Evolutionary conservation across 2,888 invertebrate genomes (phyloP).

Genomic region (Chelonus formosanus): DNA sequence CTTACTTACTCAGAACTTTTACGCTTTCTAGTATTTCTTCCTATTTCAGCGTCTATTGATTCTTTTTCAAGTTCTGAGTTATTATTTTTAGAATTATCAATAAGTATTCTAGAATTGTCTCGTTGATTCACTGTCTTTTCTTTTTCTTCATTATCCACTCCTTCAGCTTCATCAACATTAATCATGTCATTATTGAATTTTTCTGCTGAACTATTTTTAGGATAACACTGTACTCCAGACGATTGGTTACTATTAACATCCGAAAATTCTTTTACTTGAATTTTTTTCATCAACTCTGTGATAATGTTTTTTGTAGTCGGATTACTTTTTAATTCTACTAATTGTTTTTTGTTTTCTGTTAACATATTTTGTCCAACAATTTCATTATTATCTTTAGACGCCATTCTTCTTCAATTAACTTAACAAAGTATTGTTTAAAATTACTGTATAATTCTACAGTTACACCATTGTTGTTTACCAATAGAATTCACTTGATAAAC

Average conservation of each 20-base stretch:
- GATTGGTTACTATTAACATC: not conserved
- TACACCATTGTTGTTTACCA: no score
- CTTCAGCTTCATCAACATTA: not conserved
- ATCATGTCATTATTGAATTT: not conserved
- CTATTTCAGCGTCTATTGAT: slow-evolving; percentile 23
- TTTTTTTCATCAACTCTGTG: not conserved
- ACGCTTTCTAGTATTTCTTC: slow-evolving; percentile 50
- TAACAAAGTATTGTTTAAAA: no score
- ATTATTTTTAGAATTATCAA: slow-evolving; percentile 28
- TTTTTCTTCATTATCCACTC: not conserved
- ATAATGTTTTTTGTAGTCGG: no score
- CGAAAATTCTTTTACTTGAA: not conserved
- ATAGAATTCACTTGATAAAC: no score
- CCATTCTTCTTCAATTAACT: no score
- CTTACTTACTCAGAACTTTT: slow-evolving; percentile 47
- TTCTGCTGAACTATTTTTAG: not conserved
- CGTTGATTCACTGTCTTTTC: not conserved
- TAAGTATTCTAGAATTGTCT: slow-evolving; percentile 22
- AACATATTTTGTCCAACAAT: no score
- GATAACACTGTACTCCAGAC: slow-evolving; percentile 1
- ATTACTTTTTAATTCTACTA: no score
- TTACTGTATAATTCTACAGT: no score
- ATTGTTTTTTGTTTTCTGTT: no score
- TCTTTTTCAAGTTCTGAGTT: slow-evolving; percentile 19
- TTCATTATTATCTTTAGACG: no score